Conservation (phyloP, 2,113 vertebrate species). For the Cygnus atratus region DNA sequence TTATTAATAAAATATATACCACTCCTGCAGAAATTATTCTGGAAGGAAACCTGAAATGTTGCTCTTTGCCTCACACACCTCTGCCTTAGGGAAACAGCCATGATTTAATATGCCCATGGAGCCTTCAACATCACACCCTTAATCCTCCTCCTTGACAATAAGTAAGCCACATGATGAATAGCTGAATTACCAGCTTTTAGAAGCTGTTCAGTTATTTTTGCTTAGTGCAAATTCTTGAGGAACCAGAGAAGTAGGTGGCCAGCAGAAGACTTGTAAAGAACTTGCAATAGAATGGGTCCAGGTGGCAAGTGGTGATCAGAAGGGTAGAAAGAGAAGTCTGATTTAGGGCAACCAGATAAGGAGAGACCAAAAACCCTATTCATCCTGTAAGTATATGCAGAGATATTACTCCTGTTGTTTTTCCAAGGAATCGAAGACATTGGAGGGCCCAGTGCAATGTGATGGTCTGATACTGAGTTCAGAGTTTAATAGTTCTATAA, state of each 20-base stretch:
- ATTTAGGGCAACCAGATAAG: background rate
- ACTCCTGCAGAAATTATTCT: background rate
- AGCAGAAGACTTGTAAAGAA: background rate
- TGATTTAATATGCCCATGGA: background rate
- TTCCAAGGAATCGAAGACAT: background rate
- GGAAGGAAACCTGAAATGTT: background rate
- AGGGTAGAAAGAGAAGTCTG: background rate
- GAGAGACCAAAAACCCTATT: background rate
- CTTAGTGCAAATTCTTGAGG: background rate
- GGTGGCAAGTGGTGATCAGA: background rate
- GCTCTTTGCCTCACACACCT: background rate
- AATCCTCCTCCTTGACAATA: background rate
- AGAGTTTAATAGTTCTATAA: background rate
- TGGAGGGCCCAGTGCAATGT: background rate
- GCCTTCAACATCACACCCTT: background rate
- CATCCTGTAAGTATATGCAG: background rate
- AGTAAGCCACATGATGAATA: background rate
- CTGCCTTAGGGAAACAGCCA: background rate
- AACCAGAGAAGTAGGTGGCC: background rate
- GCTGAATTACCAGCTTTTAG: background rate
- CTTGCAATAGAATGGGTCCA: background rate
- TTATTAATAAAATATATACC: background rate
- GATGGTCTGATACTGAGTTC: background rate
- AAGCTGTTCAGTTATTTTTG: background rate
- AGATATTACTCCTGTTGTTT: background rate